These are phyloP conservation scores for Sardinella longiceps DNA, from an alignment of 2,797 vertebrate species.

Conservation along the genomic window DNA sequence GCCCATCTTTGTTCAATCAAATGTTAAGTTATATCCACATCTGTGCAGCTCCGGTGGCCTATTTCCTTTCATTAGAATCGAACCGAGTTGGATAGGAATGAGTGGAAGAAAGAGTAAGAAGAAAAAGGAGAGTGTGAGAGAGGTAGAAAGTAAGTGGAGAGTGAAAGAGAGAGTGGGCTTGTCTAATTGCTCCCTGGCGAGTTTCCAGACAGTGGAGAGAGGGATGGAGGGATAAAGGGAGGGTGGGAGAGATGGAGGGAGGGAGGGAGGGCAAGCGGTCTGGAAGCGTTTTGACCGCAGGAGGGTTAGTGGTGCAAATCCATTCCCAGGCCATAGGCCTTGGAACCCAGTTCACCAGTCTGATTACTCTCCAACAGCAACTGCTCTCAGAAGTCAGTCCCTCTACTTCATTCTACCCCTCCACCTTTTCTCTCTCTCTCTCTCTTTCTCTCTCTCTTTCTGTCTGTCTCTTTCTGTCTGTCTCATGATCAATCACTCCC, in stretches of 20 bases:
- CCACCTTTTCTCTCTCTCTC: neutral
- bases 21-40: no score
- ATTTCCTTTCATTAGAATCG: no score
- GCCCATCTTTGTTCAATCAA: no score
- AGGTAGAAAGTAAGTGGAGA: neutral
- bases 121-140: neutral
- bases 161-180: neutral
- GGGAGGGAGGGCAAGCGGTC: constrained; percentile 31
- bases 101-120: neutral
- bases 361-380: neutral
- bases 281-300: constrained; percentile 35
- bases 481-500: neutral
- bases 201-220: neutral
- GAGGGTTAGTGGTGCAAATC: constrained; percentile 27
- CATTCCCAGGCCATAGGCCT: neutral
- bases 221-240: neutral
- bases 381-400: neutral
- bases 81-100: no score
- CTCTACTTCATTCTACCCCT: neutral
- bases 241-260: neutral
- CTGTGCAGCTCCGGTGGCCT: no score
- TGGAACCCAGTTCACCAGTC: neutral
- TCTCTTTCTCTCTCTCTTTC: neutral
- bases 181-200: constrained; percentile 7
- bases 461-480: neutral